Conservation (phyloP, 2,888 invertebrate genomes). For the Monochamus alternatus region DNA sequence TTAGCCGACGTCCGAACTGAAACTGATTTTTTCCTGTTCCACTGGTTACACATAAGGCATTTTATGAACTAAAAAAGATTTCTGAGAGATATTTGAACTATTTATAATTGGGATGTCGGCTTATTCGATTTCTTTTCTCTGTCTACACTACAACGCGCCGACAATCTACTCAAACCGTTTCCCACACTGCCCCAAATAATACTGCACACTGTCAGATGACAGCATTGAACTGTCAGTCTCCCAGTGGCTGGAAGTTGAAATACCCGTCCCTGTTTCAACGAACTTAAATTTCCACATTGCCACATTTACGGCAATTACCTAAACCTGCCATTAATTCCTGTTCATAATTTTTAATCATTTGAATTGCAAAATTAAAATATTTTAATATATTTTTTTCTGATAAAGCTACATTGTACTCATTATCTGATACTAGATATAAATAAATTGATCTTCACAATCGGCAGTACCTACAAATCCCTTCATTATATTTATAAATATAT, state of each 20-base stretch:
- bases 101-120: neutral
- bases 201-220: slow-evolving; percentile 2
- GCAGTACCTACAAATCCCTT: no score
- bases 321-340: neutral
- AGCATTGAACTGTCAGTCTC: slow-evolving; percentile 13
- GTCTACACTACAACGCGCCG: slow-evolving; percentile 1
- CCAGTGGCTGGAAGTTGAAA: no score
- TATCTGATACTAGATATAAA: no score
- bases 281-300: neutral
- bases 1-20: slow-evolving; percentile 3
- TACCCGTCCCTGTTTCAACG: no score
- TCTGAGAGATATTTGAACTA: neutral
- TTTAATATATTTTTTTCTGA: no score
- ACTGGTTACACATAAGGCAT: slow-evolving; percentile 18
- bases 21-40: slow-evolving; percentile 6
- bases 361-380: no score
- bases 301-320: neutral
- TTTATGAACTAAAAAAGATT: slow-evolving; percentile 4
- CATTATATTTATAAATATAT: no score
- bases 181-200: neutral
- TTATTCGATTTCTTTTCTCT: neutral
- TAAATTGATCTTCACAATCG: no score
- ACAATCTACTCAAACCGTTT: slow-evolving; percentile 2
- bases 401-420: no score
- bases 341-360: no score